These are phyloP conservation scores for Stenoptilia bipunctidactyla DNA, from an alignment of 2,888 invertebrate species.

Conservation along the genomic window DNA sequence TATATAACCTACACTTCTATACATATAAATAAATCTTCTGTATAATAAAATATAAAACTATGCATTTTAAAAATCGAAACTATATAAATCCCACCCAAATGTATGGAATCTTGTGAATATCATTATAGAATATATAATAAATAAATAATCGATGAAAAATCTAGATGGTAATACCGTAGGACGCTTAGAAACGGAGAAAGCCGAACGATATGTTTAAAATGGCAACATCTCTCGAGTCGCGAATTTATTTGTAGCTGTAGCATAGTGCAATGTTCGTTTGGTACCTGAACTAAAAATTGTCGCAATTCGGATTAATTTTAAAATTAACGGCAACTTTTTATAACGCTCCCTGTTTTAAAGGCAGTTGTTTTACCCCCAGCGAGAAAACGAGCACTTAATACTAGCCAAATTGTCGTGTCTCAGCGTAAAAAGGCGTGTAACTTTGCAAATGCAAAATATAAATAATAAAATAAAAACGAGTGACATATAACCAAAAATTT, in stretches of 20 bases:
- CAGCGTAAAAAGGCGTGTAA: no score
- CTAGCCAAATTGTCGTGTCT: no score
- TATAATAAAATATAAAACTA: not conserved
- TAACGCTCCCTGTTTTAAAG: no score
- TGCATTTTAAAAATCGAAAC: not conserved
- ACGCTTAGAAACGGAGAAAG: slow-evolving; percentile 47
- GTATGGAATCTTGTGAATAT: not conserved
- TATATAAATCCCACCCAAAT: not conserved
- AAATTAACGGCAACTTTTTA: no score
- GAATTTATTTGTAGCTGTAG: slow-evolving; percentile 61
- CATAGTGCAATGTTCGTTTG: slow-evolving; percentile 38
- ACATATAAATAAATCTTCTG: not conserved
- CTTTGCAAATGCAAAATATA: no score
- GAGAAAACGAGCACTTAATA: no score
- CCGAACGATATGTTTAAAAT: slow-evolving; percentile 67
- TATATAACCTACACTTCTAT: not conserved
- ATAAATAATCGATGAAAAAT: not conserved
- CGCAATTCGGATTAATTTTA: no score
- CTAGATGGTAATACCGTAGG: not conserved
- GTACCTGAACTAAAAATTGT: slow-evolving; percentile 3
- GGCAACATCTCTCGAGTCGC: slow-evolving; percentile 63
- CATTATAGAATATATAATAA: not conserved
- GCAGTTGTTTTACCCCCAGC: no score
- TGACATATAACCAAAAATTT: no score
- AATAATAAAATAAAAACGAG: no score